phyloP scores from a whole-genome alignment of 2,113 vertebrate species.

The Strix aluco region DNA sequence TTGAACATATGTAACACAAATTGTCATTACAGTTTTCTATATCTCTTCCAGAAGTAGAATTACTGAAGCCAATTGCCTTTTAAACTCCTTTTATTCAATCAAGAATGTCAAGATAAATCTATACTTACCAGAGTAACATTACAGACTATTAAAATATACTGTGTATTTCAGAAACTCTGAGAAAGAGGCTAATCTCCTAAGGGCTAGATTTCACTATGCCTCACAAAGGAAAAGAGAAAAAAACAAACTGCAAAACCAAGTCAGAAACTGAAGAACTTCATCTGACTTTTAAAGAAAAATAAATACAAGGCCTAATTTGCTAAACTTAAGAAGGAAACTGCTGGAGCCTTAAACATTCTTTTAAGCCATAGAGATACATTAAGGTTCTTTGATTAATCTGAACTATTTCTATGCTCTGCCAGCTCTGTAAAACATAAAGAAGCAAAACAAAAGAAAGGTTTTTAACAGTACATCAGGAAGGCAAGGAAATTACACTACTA shows the following conservation, averaged over 20 bases:
- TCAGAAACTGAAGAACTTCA: background rate
- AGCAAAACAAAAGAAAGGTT: background rate
- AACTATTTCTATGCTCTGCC: background rate
- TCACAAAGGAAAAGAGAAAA: background rate
- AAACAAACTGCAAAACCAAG: background rate
- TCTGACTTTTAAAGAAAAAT: background rate
- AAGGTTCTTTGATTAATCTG: slow-evolving; percentile 20
- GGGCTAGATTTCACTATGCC: background rate
- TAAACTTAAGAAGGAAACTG: background rate
- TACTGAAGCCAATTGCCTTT: slow-evolving; percentile 36
- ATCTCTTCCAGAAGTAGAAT: slow-evolving; percentile 33
- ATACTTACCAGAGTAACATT: background rate
- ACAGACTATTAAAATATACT: background rate
- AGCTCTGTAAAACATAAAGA: slow-evolving; percentile 1
- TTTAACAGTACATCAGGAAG: background rate
- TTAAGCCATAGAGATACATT: slow-evolving; percentile 5
- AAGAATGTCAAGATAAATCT: slow-evolving; percentile 45
- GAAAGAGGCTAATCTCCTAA: background rate
- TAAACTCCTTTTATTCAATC: slow-evolving; percentile 15
- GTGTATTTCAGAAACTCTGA: background rate
- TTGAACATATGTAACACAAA: background rate
- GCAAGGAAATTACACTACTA: background rate
- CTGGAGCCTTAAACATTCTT: background rate
- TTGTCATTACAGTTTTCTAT: slow-evolving; percentile 11
- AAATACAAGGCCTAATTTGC: background rate